Evolutionary conservation across 2,797 vertebrate species (phyloP).

Genomic region (Lepilemur septentrionalis): DNA sequence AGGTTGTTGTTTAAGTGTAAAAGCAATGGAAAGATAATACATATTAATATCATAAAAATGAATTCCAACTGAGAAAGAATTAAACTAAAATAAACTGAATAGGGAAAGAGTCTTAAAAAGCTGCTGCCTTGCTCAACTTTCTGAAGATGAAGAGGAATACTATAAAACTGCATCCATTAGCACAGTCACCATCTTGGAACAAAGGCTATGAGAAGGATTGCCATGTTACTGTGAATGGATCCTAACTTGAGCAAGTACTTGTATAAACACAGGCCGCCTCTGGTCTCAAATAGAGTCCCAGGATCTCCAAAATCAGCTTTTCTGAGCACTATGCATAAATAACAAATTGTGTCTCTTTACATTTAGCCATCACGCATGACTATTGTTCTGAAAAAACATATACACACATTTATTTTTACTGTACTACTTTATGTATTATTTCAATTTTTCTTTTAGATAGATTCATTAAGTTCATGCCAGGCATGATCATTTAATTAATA

Average conservation of each 20-base stretch:
- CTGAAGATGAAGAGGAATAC: neutral
- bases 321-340: neutral
- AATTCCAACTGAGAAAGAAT: neutral
- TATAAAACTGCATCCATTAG: neutral
- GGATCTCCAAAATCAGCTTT: neutral
- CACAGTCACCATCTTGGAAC: neutral
- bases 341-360: neutral
- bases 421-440: neutral
- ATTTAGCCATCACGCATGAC: neutral
- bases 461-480: neutral
- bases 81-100: neutral
- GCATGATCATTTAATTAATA: neutral
- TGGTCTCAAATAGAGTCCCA: neutral
- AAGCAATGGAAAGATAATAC: neutral
- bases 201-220: neutral
- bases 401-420: neutral
- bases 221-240: neutral
- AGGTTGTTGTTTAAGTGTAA: neutral
- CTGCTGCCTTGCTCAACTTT: neutral
- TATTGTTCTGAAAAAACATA: neutral
- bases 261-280: neutral
- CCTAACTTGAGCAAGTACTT: neutral
- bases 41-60: neutral
- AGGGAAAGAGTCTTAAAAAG: neutral
- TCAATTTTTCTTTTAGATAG: neutral